These are phyloP conservation scores for Hyposoter dolosus DNA, from an alignment of 2,888 invertebrate species.

Conservation along the genomic window DNA sequence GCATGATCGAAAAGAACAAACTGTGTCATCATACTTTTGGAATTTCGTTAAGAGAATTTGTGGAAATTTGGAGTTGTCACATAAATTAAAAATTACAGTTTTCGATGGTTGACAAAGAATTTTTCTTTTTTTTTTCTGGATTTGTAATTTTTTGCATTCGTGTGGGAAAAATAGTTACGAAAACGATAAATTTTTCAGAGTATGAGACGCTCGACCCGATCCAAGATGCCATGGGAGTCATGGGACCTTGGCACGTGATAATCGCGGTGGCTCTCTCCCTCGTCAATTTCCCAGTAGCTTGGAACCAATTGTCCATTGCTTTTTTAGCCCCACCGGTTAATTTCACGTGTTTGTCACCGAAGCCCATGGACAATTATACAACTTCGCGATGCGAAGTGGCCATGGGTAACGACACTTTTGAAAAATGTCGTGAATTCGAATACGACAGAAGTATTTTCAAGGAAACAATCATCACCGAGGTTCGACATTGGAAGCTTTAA, in stretches of 20 bases:
- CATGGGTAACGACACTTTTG: slow-evolving; percentile 75
- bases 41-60: too few relatives aligned
- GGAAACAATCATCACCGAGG: slow-evolving; percentile 88
- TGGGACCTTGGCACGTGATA: slow-evolving; percentile 87
- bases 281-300: slow-evolving; percentile 87
- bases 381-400: slow-evolving; percentile 73
- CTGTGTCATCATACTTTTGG: background rate
- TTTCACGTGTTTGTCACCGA: slow-evolving; percentile 84
- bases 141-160: background rate
- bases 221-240: slow-evolving; percentile 86
- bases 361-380: slow-evolving; percentile 71
- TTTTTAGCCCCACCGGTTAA: slow-evolving; percentile 86
- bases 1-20: background rate
- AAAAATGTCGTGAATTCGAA: slow-evolving; percentile 81
- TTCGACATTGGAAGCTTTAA: slow-evolving; percentile 64
- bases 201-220: slow-evolving; percentile 80
- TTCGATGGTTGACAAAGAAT: background rate
- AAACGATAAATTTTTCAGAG: slow-evolving; percentile 53
- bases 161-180: background rate
- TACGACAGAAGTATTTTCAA: slow-evolving; percentile 87
- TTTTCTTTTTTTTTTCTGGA: background rate
- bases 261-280: slow-evolving; percentile 85
- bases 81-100: background rate
- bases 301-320: slow-evolving; percentile 86
- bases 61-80: background rate